These are phyloP conservation scores for Campylorhamphus procurvoides DNA, from an alignment of 2,113 vertebrate species.

Conservation along the genomic window DNA sequence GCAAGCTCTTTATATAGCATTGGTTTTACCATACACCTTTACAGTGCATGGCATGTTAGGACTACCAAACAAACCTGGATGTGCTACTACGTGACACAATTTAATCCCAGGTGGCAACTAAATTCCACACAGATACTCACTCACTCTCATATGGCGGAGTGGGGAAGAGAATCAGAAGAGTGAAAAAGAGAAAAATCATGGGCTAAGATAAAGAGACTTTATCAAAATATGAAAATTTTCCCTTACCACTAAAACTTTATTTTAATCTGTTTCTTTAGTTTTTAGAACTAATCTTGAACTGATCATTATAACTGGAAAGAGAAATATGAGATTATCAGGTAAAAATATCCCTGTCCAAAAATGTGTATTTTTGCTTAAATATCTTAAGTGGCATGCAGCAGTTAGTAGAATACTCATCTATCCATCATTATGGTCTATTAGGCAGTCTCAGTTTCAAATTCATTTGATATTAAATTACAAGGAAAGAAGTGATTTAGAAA, in stretches of 20 bases:
- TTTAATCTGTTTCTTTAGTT: background rate
- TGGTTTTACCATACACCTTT: background rate
- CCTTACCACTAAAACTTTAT: background rate
- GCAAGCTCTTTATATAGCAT: background rate
- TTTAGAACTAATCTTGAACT: background rate
- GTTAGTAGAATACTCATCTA: background rate
- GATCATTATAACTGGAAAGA: background rate
- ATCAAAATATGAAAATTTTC: background rate
- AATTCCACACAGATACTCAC: background rate
- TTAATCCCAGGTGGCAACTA: background rate
- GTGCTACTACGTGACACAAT: background rate
- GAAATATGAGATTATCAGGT: background rate
- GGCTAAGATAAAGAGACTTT: background rate
- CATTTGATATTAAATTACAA: background rate
- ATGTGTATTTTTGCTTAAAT: background rate
- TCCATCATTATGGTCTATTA: background rate
- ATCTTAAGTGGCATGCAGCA: background rate
- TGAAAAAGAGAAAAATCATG: background rate
- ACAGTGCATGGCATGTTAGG: background rate
- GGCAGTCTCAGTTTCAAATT: background rate
- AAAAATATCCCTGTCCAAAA: slow-evolving; percentile 8
- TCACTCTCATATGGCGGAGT: background rate
- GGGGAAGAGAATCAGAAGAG: background rate
- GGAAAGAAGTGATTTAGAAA: background rate
- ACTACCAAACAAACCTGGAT: background rate